phyloP scores from a whole-genome alignment of 2,797 vertebrate species.

The Pyrocephalus nanus region DNA sequence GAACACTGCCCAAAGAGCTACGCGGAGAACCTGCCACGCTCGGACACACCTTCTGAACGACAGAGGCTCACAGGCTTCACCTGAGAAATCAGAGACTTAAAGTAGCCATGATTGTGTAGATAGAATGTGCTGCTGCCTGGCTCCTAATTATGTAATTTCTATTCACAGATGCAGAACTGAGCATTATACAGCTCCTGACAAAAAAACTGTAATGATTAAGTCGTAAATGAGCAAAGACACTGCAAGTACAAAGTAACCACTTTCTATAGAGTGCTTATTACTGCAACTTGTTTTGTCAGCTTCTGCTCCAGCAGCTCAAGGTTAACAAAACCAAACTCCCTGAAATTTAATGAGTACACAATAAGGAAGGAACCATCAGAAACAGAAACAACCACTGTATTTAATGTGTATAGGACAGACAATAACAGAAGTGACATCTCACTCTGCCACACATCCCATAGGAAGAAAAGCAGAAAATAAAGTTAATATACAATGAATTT shows the following conservation, averaged over 20 bases:
- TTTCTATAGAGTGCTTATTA: not conserved
- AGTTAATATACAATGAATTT: conserved; percentile 22
- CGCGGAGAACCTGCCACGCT: not conserved
- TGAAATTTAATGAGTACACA: not conserved
- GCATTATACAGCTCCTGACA: not conserved
- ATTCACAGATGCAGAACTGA: not conserved
- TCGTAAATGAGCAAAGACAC: not conserved
- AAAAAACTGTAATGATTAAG: not conserved
- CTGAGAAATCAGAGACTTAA: not conserved
- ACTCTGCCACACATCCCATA: not conserved
- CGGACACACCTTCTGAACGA: not conserved
- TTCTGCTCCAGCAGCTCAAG: not conserved
- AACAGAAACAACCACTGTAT: not conserved
- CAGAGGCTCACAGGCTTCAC: not conserved
- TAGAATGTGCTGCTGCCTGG: not conserved
- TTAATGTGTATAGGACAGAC: not conserved
- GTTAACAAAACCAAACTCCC: not conserved
- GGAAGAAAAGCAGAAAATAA: not conserved
- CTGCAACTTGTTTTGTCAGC: not conserved
- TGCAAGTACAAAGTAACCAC: not conserved
- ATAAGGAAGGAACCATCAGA: not conserved
- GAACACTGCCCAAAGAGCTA: not conserved
- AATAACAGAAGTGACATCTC: not conserved
- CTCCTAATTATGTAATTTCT: not conserved
- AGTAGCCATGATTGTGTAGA: not conserved